Evolutionary conservation across 2,888 invertebrate species (phyloP).

Genomic region (Oeneis ivallda): DNA sequence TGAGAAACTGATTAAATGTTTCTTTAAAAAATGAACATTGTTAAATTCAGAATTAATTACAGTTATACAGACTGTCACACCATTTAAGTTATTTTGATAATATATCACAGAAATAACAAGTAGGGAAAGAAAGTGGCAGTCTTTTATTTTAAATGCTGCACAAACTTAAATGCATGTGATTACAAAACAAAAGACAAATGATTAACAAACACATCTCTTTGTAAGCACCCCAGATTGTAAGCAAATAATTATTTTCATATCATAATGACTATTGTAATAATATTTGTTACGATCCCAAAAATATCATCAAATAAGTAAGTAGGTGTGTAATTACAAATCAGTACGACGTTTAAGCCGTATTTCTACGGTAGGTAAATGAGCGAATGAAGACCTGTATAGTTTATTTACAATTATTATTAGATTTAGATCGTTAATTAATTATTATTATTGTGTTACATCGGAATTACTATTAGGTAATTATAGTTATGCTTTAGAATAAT

Average conservation of each 20-base stretch:
- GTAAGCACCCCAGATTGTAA: background rate
- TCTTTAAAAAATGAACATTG: conserved; percentile 22
- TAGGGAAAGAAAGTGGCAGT: conserved; percentile 49
- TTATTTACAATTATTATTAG: conserved; percentile 51
- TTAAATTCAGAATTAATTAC: conserved; percentile 28
- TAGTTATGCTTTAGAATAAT: conserved; percentile 33
- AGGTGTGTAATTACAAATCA: background rate
- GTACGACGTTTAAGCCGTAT: conserved; percentile 26
- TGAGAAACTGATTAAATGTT: conserved; percentile 13
- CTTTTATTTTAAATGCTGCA: conserved; percentile 37
- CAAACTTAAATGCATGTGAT: conserved; percentile 4
- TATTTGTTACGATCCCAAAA: too few relatives aligned
- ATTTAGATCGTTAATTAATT: conserved; percentile 42
- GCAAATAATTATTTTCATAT: too few relatives aligned
- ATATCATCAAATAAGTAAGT: background rate
- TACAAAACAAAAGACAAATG: background rate
- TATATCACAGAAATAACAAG: conserved; percentile 57
- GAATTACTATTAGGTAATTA: conserved; percentile 44
- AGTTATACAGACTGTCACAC: conserved; percentile 32
- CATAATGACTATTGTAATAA: too few relatives aligned
- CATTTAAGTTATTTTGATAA: conserved; percentile 16
- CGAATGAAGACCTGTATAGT: conserved; percentile 42
- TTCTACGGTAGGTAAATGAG: conserved; percentile 34
- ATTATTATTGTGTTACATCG: conserved; percentile 54
- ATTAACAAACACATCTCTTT: background rate